Evolutionary conservation across 2,888 invertebrate species (phyloP), one percentile per base, ranked within the genome.

Genomic region (Lasiommata megera): DNA sequence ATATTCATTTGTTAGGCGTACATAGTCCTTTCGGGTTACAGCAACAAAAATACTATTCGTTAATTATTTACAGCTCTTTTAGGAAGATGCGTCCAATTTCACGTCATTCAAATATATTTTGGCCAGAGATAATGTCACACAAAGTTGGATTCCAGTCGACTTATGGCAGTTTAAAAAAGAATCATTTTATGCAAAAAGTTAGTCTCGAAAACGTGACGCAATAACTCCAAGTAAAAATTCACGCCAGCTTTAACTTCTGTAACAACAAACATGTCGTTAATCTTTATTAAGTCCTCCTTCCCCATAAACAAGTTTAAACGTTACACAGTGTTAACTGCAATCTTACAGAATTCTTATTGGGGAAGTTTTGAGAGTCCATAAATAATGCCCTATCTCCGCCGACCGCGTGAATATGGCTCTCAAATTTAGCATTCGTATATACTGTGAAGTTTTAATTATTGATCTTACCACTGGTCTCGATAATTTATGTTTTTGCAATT

Each of bases 311-410:
- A 54, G 44, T 54, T 54, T 44, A 54, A 54, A 44, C 36, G 44
- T 37, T 44, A 44, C 51, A 46, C 34, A 31, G 38, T 31, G 40
- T 38, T 38, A 56, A 48, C 40, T 40, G 41, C 46, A 40, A 53
- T 53, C 41, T 58, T 48, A 28, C 47, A 31, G 34, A 17, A 47
- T 46, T 58, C 41, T 53, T 41, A 56, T 46, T 48, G 47, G 36
- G 16, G 53, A 58, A 58, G 57, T 58, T 58, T 53, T 58, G 48
- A 53, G 57, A 53, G 57, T 38, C 41, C 34, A 47, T 58, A 58
- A 58, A 43, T 48, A 53, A 44, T 47, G 52, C 23, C 23, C 18
- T 9, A 37, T 52, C 36, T 56, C 43, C 43, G 14, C 50, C 48
- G 18, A 52, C 53, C 36, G 47, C 53, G 53, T 44, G 28, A 52